A percentile compares a stretch with the other conserved stretches of the same genome.
phyloP scores from a whole-genome alignment of 2,113 vertebrate genomes.

The Neoarius graeffei region DNA sequence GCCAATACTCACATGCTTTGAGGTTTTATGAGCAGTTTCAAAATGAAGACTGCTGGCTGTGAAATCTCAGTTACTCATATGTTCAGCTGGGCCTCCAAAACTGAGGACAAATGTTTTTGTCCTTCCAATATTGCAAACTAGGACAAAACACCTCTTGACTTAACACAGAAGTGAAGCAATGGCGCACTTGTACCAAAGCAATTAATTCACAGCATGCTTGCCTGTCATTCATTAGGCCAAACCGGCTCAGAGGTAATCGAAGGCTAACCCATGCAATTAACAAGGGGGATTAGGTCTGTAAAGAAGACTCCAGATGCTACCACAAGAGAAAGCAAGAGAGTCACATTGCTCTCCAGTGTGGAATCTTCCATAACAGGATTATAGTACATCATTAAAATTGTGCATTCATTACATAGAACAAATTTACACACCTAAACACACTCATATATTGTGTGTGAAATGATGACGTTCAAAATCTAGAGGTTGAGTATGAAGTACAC shows the following conservation, averaged over 20 bases:
- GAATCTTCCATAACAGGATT: slow-evolving; percentile 19
- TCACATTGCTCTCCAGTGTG: background rate
- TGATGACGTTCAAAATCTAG: background rate
- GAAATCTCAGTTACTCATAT: slow-evolving; percentile 42
- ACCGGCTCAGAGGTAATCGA: slow-evolving; percentile 50
- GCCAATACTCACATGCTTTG: slow-evolving; percentile 28
- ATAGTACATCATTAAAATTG: slow-evolving; percentile 6
- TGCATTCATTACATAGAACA: slow-evolving; percentile 16
- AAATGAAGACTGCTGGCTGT: slow-evolving; percentile 36
- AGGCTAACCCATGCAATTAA: slow-evolving; percentile 56
- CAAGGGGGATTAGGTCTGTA: slow-evolving; percentile 50
- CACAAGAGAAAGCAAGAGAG: slow-evolving; percentile 19
- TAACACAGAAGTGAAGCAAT: slow-evolving; percentile 44
- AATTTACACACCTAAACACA: slow-evolving; percentile 5
- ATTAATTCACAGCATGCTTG: slow-evolving; percentile 55
- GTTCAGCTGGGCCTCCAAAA: slow-evolving; percentile 37
- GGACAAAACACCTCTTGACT: slow-evolving; percentile 41
- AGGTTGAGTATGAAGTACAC: background rate
- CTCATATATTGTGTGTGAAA: background rate
- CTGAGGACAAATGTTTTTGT: slow-evolving; percentile 37
- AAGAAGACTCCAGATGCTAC: slow-evolving; percentile 50
- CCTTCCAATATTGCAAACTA: slow-evolving; percentile 46
- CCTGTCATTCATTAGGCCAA: slow-evolving; percentile 52
- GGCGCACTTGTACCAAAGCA: slow-evolving; percentile 51
- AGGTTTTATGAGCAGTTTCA: slow-evolving; percentile 46